Evolutionary conservation across 2,113 vertebrate species (phyloP).

Genomic region (Pedionomus torquatus): DNA sequence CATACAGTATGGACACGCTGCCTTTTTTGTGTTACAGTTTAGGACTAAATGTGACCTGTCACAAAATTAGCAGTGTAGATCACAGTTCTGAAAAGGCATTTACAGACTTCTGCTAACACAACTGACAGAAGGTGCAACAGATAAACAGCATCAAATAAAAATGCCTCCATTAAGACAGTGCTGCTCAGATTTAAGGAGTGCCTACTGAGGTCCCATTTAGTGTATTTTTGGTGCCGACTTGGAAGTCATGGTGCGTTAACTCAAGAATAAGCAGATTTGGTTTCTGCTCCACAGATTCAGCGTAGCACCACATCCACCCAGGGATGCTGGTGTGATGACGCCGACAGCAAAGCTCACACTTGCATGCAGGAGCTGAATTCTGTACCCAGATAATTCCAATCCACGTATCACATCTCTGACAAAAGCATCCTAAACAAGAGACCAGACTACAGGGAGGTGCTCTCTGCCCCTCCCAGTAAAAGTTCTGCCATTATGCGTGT

Average conservation of each 20-base stretch:
- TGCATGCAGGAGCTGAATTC: background rate
- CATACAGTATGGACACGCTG: background rate
- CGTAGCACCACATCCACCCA: background rate
- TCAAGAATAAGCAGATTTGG: background rate
- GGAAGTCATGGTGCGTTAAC: background rate
- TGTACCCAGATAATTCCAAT: background rate
- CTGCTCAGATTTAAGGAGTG: background rate
- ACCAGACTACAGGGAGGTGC: no score
- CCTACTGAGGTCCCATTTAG: background rate
- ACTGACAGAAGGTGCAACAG: background rate
- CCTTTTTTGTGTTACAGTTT: background rate
- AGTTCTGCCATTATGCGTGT: background rate
- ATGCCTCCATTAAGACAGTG: background rate
- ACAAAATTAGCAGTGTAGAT: background rate
- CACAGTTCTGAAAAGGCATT: background rate
- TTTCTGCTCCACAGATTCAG: background rate
- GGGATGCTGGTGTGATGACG: background rate
- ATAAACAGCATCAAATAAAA: background rate
- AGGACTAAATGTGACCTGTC: background rate
- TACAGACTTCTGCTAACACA: background rate
- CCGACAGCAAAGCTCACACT: background rate
- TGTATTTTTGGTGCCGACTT: background rate
- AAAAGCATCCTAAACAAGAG: background rate
- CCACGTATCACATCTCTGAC: fast-evolving
- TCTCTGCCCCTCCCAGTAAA: background rate